Percentiles rank a stretch among this genome's conserved stretches.
These are phyloP conservation scores for Talpa occidentalis DNA, from an alignment of 2,113 vertebrate genomes.

Conservation along the genomic window DNA sequence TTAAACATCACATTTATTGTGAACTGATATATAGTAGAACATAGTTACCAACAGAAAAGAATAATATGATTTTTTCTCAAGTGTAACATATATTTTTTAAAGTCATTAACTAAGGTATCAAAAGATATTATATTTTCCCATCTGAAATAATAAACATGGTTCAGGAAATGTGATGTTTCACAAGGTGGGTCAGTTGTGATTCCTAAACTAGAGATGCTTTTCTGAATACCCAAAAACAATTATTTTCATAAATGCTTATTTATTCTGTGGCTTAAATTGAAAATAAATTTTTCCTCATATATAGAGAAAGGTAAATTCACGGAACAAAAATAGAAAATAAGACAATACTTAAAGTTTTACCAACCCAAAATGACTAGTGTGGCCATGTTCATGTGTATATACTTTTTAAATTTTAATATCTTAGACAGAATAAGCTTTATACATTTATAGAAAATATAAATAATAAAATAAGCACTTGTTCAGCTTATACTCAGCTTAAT, in stretches of 20 bases:
- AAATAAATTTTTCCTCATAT: neutral
- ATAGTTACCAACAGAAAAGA: neutral
- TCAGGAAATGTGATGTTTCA: neutral
- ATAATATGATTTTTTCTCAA: neutral
- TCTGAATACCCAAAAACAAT: neutral
- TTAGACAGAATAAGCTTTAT: neutral
- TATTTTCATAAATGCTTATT: neutral
- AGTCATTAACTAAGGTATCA: neutral
- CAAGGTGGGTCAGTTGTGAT: neutral
- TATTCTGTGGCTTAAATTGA: neutral
- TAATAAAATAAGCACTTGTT: neutral
- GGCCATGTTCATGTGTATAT: neutral
- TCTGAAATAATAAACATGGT: neutral
- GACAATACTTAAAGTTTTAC: neutral
- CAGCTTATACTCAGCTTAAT: neutral
- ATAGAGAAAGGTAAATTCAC: neutral
- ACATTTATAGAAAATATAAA: neutral
- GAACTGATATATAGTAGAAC: neutral
- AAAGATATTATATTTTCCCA: neutral
- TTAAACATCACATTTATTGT: neutral
- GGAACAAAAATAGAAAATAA: neutral
- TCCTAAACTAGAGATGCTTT: slow-evolving; percentile 1
- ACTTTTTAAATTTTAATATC: neutral
- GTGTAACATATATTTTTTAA: neutral
- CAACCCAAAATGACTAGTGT: neutral